Evolutionary conservation across 2,113 vertebrate species (phyloP).

Genomic region (Anser cygnoides): DNA sequence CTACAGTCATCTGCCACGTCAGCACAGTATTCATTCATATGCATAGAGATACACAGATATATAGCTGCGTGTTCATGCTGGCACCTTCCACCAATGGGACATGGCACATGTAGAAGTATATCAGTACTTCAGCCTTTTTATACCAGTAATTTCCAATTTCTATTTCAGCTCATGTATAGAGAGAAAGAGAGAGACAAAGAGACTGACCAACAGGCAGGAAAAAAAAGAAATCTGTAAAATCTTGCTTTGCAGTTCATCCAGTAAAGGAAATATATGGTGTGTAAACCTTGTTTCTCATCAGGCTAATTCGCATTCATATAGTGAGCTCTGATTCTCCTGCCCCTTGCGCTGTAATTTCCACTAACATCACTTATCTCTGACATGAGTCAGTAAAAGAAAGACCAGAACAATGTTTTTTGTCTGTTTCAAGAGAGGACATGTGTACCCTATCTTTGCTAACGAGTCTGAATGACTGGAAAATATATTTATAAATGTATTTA

Average conservation of each 20-base stretch:
- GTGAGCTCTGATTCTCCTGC: neutral
- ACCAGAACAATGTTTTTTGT: neutral
- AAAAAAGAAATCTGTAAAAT: slow-evolving; percentile 5
- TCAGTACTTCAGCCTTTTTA: neutral
- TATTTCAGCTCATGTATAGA: slow-evolving; percentile 8
- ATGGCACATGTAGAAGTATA: neutral
- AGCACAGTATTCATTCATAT: neutral
- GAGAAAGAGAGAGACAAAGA: neutral
- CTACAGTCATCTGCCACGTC: neutral
- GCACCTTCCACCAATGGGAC: neutral
- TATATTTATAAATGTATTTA: slow-evolving; percentile 26
- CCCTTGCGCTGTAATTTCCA: neutral
- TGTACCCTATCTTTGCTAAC: neutral
- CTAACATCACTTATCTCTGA: neutral
- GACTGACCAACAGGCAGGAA: slow-evolving; percentile 7
- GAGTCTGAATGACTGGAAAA: neutral
- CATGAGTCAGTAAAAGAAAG: neutral
- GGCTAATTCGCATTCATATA: neutral
- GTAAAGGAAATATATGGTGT: neutral
- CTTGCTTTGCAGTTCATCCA: slow-evolving; percentile 30
- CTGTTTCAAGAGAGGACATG: neutral
- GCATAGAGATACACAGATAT: neutral
- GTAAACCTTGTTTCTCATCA: slow-evolving; percentile 31
- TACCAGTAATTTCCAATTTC: slow-evolving; percentile 9
- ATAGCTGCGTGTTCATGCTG: neutral